Base-by-base conservation (phyloP, 64 coral and sea anemone species). In the Actinia tenebrosa region DNA sequence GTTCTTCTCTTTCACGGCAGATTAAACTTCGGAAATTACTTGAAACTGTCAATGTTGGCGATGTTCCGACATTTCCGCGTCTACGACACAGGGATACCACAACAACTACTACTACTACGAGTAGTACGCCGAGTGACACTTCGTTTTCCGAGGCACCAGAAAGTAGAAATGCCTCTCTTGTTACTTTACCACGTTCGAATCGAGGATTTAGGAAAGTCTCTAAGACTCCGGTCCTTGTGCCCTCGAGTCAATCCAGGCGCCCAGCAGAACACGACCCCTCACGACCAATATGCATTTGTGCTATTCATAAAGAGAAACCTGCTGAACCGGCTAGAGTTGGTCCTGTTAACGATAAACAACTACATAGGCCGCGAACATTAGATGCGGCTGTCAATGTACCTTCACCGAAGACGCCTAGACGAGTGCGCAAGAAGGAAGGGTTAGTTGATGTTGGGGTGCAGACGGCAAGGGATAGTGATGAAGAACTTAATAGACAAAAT, bases 301-400 rank as follows among this genome's bases (percentile, higher is more conserved):
- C 20, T 42, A 53, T 45, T n/a, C 82, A 59, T 59, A 79, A 56
- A 63, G 22, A 22, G 46, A 72, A 53, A 43, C 44, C 54, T 52
- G 22, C 78, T 59, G 53, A 55, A 19, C 26, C 55, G 47, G 56
- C 17, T 44, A 46, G 47, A 26, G 25, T n/a, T 10, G 44, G 15
- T 42, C 15, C 5, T 53, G 22, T 77, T 78, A 16, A 9, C 27
- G 56, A 58, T 8, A 79, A n/a, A 19, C 37, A 44, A 2, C 60
- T 56, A 23, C 15, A 69, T 7, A 58, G 53, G 22, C 84, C 72
- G 3, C 84, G 56, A 16, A 92, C 79, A 45, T 59, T 77, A 3
- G 90, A 92, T 56, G 77, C 87, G 25, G 90, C 77, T 82, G 85
- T 92, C 15, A 92, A 92, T 80, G 62, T 81, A 53, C 90, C 90